These are phyloP conservation scores for Oligia fasciuncula DNA, from an alignment of 2,888 invertebrate genomes.

Conservation along the genomic window DNA sequence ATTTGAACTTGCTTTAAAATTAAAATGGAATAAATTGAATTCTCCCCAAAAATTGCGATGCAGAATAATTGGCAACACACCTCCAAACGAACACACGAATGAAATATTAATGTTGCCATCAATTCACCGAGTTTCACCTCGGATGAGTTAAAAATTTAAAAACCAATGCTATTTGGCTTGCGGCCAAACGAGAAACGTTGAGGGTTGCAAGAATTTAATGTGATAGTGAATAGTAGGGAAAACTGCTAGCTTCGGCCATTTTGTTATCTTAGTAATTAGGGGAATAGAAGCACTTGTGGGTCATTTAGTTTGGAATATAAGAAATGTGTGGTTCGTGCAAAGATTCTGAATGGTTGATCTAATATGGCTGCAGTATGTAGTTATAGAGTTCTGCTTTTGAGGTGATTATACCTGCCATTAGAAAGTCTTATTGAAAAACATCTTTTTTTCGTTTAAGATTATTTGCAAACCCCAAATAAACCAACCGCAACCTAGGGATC, in stretches of 20 bases:
- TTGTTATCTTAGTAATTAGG: constrained; percentile 62
- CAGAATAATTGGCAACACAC: constrained; percentile 59
- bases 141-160: constrained; percentile 81
- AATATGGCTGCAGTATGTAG: no score
- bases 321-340: constrained; percentile 27
- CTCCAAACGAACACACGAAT: constrained; percentile 64
- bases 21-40: constrained; percentile 57
- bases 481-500: neutral
- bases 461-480: neutral
- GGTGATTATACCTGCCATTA: neutral
- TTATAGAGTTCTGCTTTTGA: neutral
- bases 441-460: no score
- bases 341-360: neutral
- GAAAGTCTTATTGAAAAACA: no score
- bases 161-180: constrained; percentile 83
- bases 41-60: constrained; percentile 42
- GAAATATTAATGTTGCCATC: constrained; percentile 81
- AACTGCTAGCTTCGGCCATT: constrained; percentile 44
- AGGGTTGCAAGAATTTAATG: constrained; percentile 66
- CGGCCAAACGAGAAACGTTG: constrained; percentile 72
- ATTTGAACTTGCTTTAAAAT: constrained; percentile 55
- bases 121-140: constrained; percentile 74
- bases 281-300: constrained; percentile 11
- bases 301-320: constrained; percentile 9
- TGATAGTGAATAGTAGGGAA: constrained; percentile 52